These are phyloP conservation scores for Trochalopteron elliotii DNA, from an alignment of 2,113 vertebrate genomes.

Conservation along the genomic window DNA sequence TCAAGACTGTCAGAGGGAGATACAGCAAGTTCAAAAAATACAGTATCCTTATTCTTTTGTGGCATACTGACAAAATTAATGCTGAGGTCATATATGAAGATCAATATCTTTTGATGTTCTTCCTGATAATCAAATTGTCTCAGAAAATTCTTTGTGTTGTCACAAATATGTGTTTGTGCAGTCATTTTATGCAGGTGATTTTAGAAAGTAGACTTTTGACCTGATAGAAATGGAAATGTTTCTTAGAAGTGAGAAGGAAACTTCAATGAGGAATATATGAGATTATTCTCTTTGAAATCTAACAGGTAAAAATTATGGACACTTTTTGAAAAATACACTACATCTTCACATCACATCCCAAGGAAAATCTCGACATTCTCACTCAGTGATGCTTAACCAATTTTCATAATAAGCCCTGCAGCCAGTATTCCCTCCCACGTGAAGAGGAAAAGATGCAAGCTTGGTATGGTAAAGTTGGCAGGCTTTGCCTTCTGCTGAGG, in stretches of 20 bases:
- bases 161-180: background rate
- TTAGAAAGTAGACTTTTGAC: background rate
- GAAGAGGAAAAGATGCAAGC: background rate
- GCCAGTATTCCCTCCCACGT: background rate
- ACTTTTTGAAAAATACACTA: background rate
- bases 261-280: background rate
- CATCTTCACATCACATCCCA: background rate
- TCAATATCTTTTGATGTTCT: background rate
- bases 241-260: background rate
- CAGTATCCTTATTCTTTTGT: background rate
- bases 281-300: background rate
- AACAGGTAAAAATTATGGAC: background rate
- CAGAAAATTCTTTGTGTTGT: background rate
- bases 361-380: background rate
- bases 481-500: background rate
- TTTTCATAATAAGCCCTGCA: background rate
- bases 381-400: background rate
- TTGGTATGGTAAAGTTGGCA: background rate
- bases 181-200: background rate
- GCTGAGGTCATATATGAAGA: background rate
- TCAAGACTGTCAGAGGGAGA: background rate
- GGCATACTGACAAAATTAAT: background rate
- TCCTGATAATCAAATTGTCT: background rate
- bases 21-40: background rate
- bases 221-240: background rate